Base-by-base conservation (phyloP, 53 echinoderm and acorn worm species). In the Echinarachnius parma region DNA sequence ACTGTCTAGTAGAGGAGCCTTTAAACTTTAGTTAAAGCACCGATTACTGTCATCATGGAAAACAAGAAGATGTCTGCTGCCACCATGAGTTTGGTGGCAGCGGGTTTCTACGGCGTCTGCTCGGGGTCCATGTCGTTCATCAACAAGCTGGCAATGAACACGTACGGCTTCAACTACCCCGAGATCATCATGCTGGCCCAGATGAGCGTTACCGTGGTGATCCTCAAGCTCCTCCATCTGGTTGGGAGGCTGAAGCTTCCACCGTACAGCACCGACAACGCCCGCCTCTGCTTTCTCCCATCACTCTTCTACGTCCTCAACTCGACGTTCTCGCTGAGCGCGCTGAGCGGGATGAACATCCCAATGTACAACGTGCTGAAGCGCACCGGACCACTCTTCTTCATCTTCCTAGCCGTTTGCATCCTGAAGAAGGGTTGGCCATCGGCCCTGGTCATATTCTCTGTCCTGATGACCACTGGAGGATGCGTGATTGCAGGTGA, bases 331-430 rank as follows among this genome's bases (percentile, higher is more conserved):
- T 82, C 93, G 0, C 76, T 92, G 26, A 86, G 75, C 28, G 93
- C 93, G 21, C 72, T 92, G 31, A 64, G 83, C 54, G 89, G 79
- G 1, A 85, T 92, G 82, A 86, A 85, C 54, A 85, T 92, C 13
- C 89, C 89, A 0, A 92, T 92, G 93, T 92, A 92, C 80, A 92
- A 86, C 34, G 82, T 92, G 15, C 53, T 92, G 35, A 92, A 89
- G 47, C 62, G 89, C 2, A 89, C 89, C 10, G 89, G 89, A 9
- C 93, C 93, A 0, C 58, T 92, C 5, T 78, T 89, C 24, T 86
- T 53, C 31, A 64, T 89, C 21, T 68, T 92, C 21, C 48, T 89
- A 15, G 76, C 86, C 18, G 76, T 82, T 9, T 82, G 64, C 36
- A 47, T 92, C 31, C 66, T 86, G 31, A 77, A 82, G 62, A 85